A percentile compares a stretch with the other conserved stretches of the same genome.
Conservation (phyloP, 2,797 vertebrate genomes). For the Pagetopsis macropterus region DNA sequence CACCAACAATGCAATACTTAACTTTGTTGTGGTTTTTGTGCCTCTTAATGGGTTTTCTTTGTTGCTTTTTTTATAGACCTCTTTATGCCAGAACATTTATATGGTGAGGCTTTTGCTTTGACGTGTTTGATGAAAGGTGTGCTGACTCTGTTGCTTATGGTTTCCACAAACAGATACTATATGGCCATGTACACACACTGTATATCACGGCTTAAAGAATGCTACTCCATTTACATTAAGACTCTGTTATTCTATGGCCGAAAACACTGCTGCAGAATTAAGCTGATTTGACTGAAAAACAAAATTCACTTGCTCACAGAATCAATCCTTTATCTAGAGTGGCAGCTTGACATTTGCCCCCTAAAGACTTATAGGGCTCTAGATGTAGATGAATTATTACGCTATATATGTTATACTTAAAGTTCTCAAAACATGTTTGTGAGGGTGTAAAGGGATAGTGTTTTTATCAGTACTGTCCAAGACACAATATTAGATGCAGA, state of each 20-base stretch:
- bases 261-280: conserved; percentile 38
- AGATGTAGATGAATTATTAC: conserved; percentile 22
- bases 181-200: neutral
- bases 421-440: conserved; percentile 50
- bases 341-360: conserved; percentile 48
- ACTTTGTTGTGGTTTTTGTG: conserved; percentile 12
- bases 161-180: conserved; percentile 2
- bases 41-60: conserved; percentile 30
- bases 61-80: conserved; percentile 12
- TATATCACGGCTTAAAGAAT: conserved; percentile 27
- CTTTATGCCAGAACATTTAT: neutral
- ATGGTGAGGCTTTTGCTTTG: neutral
- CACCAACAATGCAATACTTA: conserved; percentile 13
- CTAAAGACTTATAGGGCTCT: conserved; percentile 46
- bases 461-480: conserved; percentile 2
- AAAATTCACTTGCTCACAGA: conserved; percentile 30
- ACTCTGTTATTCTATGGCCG: conserved; percentile 18
- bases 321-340: conserved; percentile 21
- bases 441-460: conserved; percentile 6
- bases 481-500: neutral
- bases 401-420: neutral
- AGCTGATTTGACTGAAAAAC: conserved; percentile 56
- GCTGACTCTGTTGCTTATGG: conserved; percentile 50
- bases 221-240: neutral
- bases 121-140: conserved; percentile 32